Conservation (phyloP, 2,888 invertebrate genomes). For the Ormia ochracea region DNA sequence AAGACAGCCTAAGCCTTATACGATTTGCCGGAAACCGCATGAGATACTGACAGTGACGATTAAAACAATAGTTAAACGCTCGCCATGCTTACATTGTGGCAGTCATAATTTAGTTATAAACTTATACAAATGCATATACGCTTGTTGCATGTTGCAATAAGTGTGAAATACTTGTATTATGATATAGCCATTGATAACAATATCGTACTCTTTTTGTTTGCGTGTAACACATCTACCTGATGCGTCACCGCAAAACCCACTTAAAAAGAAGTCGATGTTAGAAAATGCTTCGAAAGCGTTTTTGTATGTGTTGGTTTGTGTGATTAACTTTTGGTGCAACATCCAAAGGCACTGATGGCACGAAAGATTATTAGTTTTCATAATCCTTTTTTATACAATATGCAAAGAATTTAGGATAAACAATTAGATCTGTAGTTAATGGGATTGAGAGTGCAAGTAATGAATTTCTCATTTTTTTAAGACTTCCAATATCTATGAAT, state of each 20-base stretch:
- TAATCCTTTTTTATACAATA: no score
- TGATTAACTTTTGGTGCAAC: constrained; percentile 31
- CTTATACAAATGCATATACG: not conserved
- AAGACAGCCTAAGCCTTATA: not conserved
- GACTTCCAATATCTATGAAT: no score
- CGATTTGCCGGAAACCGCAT: constrained; percentile 20
- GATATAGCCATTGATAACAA: constrained; percentile 50
- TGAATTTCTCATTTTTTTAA: no score
- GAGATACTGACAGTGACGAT: constrained; percentile 3
- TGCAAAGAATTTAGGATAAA: no score
- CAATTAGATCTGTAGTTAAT: no score
- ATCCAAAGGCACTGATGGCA: constrained; percentile 43
- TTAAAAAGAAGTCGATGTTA: constrained; percentile 13
- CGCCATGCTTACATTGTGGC: not conserved
- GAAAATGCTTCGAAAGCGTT: not conserved
- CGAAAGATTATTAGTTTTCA: no score
- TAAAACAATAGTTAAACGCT: constrained; percentile 32
- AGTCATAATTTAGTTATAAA: constrained; percentile 37
- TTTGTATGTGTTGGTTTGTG: not conserved
- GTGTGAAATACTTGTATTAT: constrained; percentile 54
- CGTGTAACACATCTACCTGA: constrained; percentile 18
- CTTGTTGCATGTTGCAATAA: constrained; percentile 45
- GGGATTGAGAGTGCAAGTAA: no score
- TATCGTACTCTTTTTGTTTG: constrained; percentile 4
- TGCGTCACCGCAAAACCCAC: constrained; percentile 16